Conservation (phyloP, 1,140 invertebrate genomes). For the Pseudomyrmex concolor region DNA sequence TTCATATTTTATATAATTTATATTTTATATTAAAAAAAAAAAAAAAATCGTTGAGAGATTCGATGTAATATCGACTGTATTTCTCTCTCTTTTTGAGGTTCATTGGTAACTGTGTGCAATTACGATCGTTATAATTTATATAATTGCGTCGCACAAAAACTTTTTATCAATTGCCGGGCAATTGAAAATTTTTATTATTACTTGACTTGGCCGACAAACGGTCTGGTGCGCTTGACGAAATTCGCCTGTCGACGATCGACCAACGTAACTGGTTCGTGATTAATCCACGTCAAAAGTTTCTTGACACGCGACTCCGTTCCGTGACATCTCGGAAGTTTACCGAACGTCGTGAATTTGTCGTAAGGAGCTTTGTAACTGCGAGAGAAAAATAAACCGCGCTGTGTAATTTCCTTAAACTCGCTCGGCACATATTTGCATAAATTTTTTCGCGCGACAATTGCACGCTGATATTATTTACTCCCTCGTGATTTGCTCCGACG, state of each 20-base stretch:
- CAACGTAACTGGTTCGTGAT: constrained; percentile 53
- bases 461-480: constrained; percentile 45
- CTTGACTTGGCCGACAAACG: constrained; percentile 65
- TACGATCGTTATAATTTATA: not conserved
- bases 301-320: constrained; percentile 46
- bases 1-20: no score
- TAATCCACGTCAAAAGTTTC: constrained; percentile 67
- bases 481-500: constrained; percentile 66
- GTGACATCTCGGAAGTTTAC: constrained; percentile 54
- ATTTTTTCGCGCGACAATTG: not conserved
- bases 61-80: no score
- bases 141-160: not conserved
- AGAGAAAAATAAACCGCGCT: constrained; percentile 27
- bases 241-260: constrained; percentile 66
- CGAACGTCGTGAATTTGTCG: constrained; percentile 62
- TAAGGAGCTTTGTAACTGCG: constrained; percentile 69
- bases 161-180: no score
- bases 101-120: no score
- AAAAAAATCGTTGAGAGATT: no score
- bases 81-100: no score
- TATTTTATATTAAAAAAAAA: no score
- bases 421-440: not conserved
- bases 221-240: constrained; percentile 61
- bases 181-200: constrained; percentile 25
- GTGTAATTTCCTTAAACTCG: constrained; percentile 3